Conservation (phyloP, 1,140 invertebrate genomes). For the Papilio polyxenes region DNA sequence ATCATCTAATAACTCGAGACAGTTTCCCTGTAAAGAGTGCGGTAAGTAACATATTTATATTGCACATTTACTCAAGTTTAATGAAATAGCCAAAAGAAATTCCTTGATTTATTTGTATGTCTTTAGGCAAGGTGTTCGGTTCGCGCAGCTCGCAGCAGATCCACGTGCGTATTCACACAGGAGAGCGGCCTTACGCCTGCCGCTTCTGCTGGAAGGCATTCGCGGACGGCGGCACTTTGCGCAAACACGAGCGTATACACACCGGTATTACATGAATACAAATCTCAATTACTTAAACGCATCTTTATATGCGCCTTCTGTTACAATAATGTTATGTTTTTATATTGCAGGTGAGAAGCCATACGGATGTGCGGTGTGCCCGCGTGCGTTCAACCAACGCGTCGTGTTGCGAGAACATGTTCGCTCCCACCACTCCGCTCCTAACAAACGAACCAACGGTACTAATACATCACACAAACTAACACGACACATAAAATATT, state of each 20-base stretch:
- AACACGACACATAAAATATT: not conserved
- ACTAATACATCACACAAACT: slow-evolving; percentile 24
- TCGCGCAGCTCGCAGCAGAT: slow-evolving; percentile 96
- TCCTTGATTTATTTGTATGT: not conserved
- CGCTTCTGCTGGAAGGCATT: slow-evolving; percentile 99
- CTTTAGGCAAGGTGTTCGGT: slow-evolving; percentile 87
- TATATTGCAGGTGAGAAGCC: slow-evolving; percentile 89
- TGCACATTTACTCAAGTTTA: no score
- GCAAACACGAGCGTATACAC: slow-evolving; percentile 98
- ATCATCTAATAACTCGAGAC: slow-evolving; percentile 58
- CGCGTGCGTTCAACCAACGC: slow-evolving; percentile 91
- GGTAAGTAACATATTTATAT: slow-evolving; percentile 59
- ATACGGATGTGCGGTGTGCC: slow-evolving; percentile 97
- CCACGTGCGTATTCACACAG: slow-evolving; percentile 93
- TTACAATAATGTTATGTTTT: not conserved
- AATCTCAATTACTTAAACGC: not conserved
- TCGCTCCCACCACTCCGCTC: slow-evolving; percentile 89
- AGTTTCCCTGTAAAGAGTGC: slow-evolving; percentile 92
- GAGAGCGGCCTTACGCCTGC: slow-evolving; percentile 93
- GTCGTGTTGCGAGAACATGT: slow-evolving; percentile 91
- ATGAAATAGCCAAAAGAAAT: not conserved
- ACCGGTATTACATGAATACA: slow-evolving; percentile 81
- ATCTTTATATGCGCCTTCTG: not conserved
- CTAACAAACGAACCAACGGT: slow-evolving; percentile 83
- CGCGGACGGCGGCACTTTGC: slow-evolving; percentile 97